Conservation (phyloP, 2,888 invertebrate species). For the Chirona hameri region DNA sequence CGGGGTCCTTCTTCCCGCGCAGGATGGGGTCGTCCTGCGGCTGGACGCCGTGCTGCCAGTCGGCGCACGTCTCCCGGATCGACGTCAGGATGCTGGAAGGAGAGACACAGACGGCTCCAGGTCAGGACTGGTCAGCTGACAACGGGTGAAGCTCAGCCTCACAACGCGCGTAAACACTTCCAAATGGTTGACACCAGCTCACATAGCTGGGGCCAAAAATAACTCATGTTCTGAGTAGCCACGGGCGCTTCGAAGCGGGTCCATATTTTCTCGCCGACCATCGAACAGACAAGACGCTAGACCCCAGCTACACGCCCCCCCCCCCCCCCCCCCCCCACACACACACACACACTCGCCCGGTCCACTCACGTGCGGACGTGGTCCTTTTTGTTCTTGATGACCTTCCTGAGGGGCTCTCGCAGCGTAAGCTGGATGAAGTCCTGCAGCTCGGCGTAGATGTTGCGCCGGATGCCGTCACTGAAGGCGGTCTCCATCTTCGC, state of each 20-base stretch:
- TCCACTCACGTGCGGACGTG: constrained; percentile 66
- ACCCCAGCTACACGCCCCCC: too few species aligned
- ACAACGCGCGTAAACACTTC: too few species aligned
- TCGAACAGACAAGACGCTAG: too few species aligned
- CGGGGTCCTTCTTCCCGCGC: constrained; percentile 90
- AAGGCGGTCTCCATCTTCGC: constrained; percentile 96
- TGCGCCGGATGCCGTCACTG: constrained; percentile 80
- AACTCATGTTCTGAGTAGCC: too few species aligned
- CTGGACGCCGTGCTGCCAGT: constrained; percentile 90
- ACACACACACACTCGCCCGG: too few species aligned
- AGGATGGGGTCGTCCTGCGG: constrained; percentile 87
- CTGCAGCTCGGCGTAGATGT: constrained; percentile 94
- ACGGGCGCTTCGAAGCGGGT: too few species aligned
- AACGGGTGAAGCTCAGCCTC: too few species aligned
- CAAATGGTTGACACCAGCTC: too few species aligned
- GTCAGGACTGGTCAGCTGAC: too few species aligned
- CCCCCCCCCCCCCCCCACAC: too few species aligned
- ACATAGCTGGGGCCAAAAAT: too few species aligned
- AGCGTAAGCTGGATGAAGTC: constrained; percentile 88
- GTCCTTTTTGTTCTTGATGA: constrained; percentile 96
- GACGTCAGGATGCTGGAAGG: constrained; percentile 83
- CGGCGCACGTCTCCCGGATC: constrained; percentile 94
- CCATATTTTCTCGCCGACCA: too few species aligned
- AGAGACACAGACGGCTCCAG: constrained; percentile 34
- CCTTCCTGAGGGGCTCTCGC: constrained; percentile 89